Base-by-base conservation (phyloP, 2,888 invertebrate genomes). In the Heliothis peltigera region DNA sequence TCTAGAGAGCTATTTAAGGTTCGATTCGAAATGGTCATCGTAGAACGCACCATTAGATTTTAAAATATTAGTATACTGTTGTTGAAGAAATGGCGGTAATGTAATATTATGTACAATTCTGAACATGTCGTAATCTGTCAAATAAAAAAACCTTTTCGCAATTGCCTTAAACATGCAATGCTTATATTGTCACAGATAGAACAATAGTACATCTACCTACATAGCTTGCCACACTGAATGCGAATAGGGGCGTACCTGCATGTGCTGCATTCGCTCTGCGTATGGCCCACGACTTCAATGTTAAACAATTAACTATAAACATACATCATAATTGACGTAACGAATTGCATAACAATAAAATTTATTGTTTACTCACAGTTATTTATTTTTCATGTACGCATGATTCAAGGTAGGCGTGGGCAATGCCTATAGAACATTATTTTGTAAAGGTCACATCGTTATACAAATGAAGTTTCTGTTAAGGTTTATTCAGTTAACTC, bases 171-270 rank as follows among this genome's bases (percentile, higher is more conserved):
- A 10, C 46, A 65, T 63, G 64, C 60, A 77, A 77, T 53, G 54
- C 62, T 64, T 67, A 74, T 54, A 60, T 67, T 59, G 63, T 75
- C 63, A 66, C 48, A 61, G 57, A 21, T 42, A 56, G 68, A 70
- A 79, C 80, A 79, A 80, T 79, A 67, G 78, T 72, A 42, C 35
- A 47, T 63, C 79, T 61, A 64, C 80, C 80, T 61, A 79, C 79
- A 73, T 28, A 39, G 47, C 57, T 68, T 59, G 51, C 74, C 47
- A 75, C 64, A 57, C 53, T 47, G 47, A 22, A 39, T 32, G 39
- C 48, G 44, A 66, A 58, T 58, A 68, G 64, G 64, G 78, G 76
- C 78, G 76, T 78, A 64, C 43, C 47, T 54, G 32, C 57, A 55
- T 48, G 18, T 56, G 43, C 48, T 61, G 42, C 48, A 61, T 71